phyloP scores from a whole-genome alignment of 35 echinoderm and acorn worm genomes.

The Acanthaster planci region DNA sequence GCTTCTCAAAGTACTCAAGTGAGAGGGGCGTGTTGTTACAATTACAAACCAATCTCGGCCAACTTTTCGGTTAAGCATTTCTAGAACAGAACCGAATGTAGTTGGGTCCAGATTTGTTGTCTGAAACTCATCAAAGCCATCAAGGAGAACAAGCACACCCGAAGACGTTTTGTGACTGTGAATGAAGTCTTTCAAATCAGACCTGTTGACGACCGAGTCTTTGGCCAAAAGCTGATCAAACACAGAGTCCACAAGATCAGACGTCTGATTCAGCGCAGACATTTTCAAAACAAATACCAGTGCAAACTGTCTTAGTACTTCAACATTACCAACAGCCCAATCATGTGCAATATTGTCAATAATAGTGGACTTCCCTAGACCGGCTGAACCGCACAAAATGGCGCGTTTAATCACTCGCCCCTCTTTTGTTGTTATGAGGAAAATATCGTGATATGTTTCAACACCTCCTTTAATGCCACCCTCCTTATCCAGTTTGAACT shows the following conservation, averaged over 20 bases:
- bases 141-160: not conserved
- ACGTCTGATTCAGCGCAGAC: too few species aligned
- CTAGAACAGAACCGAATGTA: not conserved
- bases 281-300: too few species aligned
- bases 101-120: not conserved
- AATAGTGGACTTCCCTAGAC: not conserved
- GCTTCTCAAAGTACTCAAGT: not conserved
- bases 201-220: not conserved
- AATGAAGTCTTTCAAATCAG: not conserved
- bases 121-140: constrained; percentile 6
- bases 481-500: not conserved
- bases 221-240: too few species aligned
- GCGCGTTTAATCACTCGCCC: not conserved
- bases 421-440: not conserved
- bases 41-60: not conserved
- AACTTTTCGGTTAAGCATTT: not conserved
- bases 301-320: not conserved
- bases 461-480: not conserved
- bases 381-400: not conserved
- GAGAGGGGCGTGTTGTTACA: not conserved
- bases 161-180: not conserved
- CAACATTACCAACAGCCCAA: not conserved
- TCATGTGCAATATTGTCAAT: not conserved
- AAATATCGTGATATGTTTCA: not conserved
- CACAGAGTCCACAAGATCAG: too few species aligned